Base-by-base conservation (phyloP, 2,113 vertebrate species). In the Abramis brama region DNA sequence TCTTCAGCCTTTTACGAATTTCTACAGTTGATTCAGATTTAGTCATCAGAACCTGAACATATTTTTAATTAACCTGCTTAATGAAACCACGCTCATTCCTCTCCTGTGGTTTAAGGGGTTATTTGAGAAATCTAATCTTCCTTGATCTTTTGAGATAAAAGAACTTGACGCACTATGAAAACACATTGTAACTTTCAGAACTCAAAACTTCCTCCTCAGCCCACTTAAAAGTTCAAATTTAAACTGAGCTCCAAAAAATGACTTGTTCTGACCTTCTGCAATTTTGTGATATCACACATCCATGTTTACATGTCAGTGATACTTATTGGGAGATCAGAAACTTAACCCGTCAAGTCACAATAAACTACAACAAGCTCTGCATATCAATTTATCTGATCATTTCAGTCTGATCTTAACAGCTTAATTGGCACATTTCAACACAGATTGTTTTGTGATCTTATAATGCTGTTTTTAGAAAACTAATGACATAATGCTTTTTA, bases 41-140 rank as follows among this genome's bases (percentile, higher is more conserved):
- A 68, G 25, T 82, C 64, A 83, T 73, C 30, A 57, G 66, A 73
- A 43, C 50, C 50, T 79, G 75, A 79, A 43, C 30, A 79, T 39
- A 62, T 21, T 83, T 59, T 73, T 27, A 70, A 82, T 82, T 50
- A 71, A 57, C 82, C 82, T 83, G 21, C 47, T n/a, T 73, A 83
- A 83, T 71, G 47, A 73, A 83, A 83, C 12, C 30, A 55, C 45
- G 25, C 68, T 83, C 50, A 43, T 59, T 73, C 30, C 47, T 73
- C 30, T 83, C 52, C 21, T 73, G 47, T 57, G 64, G 64, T 71
- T 55, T 71, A 30, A 79, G 55, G 21, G 52, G 77, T 57, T 62
- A 59, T 55, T 21, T 43, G 77, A 43, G 19, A 62, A 43, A 79
- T 59, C 30, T 55, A 78, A 78, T 78, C 47, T 78, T 33, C 8